These are phyloP conservation scores for Drosophila orosa DNA, from an alignment of 1,140 invertebrate species.

Conservation along the genomic window DNA sequence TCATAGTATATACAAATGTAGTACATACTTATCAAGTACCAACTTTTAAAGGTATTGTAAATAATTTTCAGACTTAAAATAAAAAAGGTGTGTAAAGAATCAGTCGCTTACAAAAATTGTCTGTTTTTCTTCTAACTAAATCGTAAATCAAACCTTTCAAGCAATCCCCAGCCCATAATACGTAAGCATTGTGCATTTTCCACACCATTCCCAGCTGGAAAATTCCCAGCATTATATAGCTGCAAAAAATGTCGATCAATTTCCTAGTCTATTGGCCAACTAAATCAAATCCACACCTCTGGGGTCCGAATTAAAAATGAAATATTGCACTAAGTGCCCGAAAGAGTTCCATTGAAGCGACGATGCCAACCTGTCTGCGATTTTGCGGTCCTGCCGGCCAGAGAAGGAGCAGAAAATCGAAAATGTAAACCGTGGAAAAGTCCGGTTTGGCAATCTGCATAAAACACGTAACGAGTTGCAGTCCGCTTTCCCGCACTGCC, in stretches of 20 bases:
- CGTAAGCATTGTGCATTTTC: background rate
- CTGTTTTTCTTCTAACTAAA: background rate
- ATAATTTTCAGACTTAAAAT: background rate
- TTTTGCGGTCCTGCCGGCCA: conserved; percentile 5
- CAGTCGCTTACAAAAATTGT: background rate
- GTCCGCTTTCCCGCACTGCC: conserved; percentile 1
- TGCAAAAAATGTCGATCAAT: conserved; percentile 25
- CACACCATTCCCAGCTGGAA: conserved; percentile 8
- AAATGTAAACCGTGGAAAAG: conserved; percentile 63
- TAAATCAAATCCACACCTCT: conserved; percentile 72
- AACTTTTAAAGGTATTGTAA: background rate
- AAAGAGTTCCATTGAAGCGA: conserved; percentile 54
- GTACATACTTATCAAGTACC: too few species aligned
- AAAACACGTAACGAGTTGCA: conserved; percentile 71
- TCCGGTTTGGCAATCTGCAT: conserved; percentile 67
- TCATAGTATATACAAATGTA: too few species aligned
- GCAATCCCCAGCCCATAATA: background rate
- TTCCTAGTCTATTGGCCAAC: conserved; percentile 29
- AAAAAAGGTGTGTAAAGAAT: background rate
- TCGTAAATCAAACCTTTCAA: conserved; percentile 7
- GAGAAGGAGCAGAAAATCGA: conserved; percentile 54
- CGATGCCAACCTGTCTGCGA: conserved; percentile 45
- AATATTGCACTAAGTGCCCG: conserved; percentile 46
- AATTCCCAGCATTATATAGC: background rate
- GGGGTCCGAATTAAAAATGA: conserved; percentile 69